Base-by-base conservation (phyloP, 2,888 invertebrate species). In the Nomada lathburiana region DNA sequence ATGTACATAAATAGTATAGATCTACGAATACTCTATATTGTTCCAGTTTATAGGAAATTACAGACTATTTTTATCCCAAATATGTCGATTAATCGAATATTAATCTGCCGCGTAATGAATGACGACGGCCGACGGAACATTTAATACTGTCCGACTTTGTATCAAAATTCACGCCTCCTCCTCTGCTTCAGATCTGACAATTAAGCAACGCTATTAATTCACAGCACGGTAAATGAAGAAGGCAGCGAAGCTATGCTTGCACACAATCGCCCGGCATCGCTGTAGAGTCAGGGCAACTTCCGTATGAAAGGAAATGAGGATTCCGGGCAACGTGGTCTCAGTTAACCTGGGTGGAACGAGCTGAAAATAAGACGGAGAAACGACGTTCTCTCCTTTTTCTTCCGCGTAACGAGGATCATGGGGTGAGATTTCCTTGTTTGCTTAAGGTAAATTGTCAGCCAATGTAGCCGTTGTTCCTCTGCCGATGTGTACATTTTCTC, bases 241-340 rank as follows among this genome's bases (percentile, higher is more conserved):
- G 20, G 29, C 13, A 42, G 3, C 1, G 52, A 20, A 20, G 20
- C 11, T 44, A 36, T 23, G 50, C 20, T n/a, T 23, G 13, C 16
- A 36, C 23, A 20, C 42, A 13, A 57, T 42, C 50, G 11, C 42
- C 60, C 23, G 36, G 16, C 50, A 36, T 67, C 47, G 2, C 36
- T 42, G 65, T 18, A 74, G 20, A 52, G 50, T 2, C 20, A 44
- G 60, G n/a, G 50, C 13, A 42, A 50, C 18, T 50, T 26, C n/a
- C n/a, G 23, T n/a, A 26, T 44, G 69, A 62, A 68, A 60, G 29
- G 26, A 69, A 75, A 69, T 2, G 59, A 75, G 29, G 20, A 62
- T 62, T 57, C 42, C 20, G n/a, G 16, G 26, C 59, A 7, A 4
- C 62, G 16, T 44, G 59, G 18, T 62, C 44, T 18, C 20, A 11